Conservation (phyloP, 2,113 vertebrate species). For the Forbesichthys papilliferus region DNA sequence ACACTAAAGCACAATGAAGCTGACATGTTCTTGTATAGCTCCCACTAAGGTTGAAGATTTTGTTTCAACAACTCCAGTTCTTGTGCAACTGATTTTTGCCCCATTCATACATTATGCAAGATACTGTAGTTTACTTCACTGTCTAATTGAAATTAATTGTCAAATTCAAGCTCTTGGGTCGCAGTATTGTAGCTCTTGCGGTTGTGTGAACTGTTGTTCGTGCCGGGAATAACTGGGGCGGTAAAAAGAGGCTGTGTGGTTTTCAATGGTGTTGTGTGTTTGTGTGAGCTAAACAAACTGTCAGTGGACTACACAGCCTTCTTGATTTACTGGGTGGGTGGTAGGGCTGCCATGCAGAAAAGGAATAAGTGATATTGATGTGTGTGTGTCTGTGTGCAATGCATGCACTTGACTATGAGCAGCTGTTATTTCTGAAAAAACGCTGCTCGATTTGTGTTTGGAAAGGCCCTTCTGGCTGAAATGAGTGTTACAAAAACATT, state of each 20-base stretch:
- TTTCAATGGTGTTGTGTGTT: constrained; percentile 50
- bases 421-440: background rate
- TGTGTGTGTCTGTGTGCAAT: background rate
- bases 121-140: constrained; percentile 17
- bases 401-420: background rate
- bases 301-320: constrained; percentile 51
- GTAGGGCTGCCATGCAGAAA: constrained; percentile 16
- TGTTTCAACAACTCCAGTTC: constrained; percentile 37
- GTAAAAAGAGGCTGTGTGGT: constrained; percentile 39
- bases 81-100: constrained; percentile 36
- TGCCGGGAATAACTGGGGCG: constrained; percentile 33
- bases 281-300: constrained; percentile 56
- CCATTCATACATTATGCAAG: constrained; percentile 49
- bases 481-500: too few species aligned
- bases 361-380: background rate
- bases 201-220: constrained; percentile 11
- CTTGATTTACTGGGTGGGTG: constrained; percentile 52
- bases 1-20: constrained; percentile 40
- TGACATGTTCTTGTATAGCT: constrained; percentile 4
- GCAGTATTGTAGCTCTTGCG: background rate
- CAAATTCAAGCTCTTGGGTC: background rate
- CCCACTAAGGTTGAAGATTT: constrained; percentile 36
- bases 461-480: too few species aligned
- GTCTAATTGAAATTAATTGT: constrained; percentile 24
- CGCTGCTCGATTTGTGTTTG: too few species aligned